Evolutionary conservation across 2,113 vertebrate species (phyloP).

Genomic region (Machaerirhynchus nigripectus): DNA sequence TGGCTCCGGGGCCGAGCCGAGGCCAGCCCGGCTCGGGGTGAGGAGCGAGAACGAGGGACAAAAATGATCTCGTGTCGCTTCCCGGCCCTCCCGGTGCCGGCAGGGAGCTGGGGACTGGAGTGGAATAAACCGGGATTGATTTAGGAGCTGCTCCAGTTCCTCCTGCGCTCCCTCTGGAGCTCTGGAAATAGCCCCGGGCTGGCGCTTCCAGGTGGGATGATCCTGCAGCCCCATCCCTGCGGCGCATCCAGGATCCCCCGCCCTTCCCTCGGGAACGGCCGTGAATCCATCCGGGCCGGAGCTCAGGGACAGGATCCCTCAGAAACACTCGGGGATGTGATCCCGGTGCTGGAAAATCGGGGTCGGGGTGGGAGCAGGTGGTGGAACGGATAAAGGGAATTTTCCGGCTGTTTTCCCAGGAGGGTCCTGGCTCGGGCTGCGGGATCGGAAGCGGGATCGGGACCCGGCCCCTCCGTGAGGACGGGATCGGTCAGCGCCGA

Average conservation of each 20-base stretch:
- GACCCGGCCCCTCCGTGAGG: neutral
- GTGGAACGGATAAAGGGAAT: accelerated
- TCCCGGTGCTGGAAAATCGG: neutral
- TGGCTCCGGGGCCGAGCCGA: neutral
- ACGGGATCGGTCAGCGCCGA: accelerated
- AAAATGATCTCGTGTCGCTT: neutral
- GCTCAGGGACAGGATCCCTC: neutral
- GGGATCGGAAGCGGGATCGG: accelerated
- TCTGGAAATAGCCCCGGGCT: neutral
- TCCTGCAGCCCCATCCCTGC: neutral
- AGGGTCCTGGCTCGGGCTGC: neutral
- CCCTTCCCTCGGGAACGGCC: accelerated
- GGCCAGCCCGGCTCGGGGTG: accelerated
- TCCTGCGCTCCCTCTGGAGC: neutral
- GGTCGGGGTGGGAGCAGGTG: neutral
- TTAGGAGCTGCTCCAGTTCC: neutral
- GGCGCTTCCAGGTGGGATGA: neutral
- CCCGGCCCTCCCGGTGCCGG: neutral
- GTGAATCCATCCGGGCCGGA: neutral
- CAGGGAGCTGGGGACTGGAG: neutral
- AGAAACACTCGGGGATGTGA: neutral
- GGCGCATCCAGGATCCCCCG: neutral
- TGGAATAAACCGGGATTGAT: neutral
- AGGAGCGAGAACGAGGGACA: neutral
- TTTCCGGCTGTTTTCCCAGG: neutral